Conservation (phyloP, 2,888 invertebrate genomes). For the Cactoblastis cactorum region DNA sequence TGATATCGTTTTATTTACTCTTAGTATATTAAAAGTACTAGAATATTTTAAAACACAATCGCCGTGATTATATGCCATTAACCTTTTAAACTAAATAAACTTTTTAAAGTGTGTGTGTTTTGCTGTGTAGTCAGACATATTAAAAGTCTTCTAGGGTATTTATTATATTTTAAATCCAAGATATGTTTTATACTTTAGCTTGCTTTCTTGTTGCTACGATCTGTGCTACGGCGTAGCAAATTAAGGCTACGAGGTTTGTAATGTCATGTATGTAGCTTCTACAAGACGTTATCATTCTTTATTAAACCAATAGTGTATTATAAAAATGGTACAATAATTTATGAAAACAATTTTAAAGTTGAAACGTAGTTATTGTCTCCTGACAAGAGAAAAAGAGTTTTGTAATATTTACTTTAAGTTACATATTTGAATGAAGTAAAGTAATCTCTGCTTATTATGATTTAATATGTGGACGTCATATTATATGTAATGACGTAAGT, state of each 20-base stretch:
- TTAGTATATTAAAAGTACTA: constrained; percentile 47
- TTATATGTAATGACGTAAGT: not conserved
- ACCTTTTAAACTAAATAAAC: too few species aligned
- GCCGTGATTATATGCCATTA: constrained; percentile 10
- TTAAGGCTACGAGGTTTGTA: not conserved
- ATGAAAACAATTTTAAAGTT: too few species aligned
- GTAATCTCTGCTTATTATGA: not conserved
- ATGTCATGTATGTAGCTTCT: not conserved
- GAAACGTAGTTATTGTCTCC: too few species aligned
- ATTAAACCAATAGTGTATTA: not conserved
- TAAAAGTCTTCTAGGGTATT: too few species aligned
- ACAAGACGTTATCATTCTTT: not conserved
- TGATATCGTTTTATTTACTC: constrained; percentile 37
- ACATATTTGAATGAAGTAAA: too few species aligned
- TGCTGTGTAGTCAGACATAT: too few species aligned
- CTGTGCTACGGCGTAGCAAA: not conserved
- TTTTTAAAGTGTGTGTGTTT: too few species aligned
- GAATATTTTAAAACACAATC: constrained; percentile 49
- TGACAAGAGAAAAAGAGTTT: too few species aligned
- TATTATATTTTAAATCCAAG: too few species aligned
- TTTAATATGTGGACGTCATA: not conserved
- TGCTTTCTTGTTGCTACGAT: not conserved
- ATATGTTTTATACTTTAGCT: too few species aligned
- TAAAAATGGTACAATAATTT: not conserved
- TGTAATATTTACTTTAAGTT: too few species aligned